Conservation (phyloP, 2,797 vertebrate genomes). For the Notoglanidium macrostoma region DNA sequence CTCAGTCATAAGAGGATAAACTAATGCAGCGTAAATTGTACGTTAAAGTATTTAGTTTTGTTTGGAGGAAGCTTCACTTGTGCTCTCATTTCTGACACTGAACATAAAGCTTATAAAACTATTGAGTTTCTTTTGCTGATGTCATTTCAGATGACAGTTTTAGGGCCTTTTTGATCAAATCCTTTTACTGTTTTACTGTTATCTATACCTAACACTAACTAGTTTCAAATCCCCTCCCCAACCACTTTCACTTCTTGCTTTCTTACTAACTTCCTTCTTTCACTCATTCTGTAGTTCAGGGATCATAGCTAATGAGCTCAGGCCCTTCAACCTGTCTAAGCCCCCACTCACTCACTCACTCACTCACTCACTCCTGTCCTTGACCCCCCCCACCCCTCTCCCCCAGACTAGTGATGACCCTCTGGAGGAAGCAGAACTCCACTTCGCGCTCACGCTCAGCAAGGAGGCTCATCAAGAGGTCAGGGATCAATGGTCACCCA, state of each 20-base stretch:
- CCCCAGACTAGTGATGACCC: conserved; percentile 71
- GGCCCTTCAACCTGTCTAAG: conserved; percentile 43
- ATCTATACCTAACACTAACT: not conserved
- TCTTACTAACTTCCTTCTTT: conserved; percentile 4
- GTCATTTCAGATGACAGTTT: conserved; percentile 27
- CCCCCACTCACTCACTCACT: conserved; percentile 24
- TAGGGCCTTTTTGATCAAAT: not conserved
- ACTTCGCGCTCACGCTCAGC: conserved; percentile 91
- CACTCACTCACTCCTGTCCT: conserved; percentile 61
- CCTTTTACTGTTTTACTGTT: not conserved
- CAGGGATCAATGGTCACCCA: conserved; percentile 74
- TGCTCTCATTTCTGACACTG: not conserved
- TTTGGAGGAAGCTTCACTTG: not conserved
- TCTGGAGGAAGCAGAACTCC: conserved; percentile 87
- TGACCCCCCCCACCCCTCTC: conserved; percentile 70
- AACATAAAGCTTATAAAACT: not conserved
- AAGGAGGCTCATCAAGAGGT: conserved; percentile 92
- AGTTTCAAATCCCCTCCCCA: conserved; percentile 18
- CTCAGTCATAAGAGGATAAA: not conserved
- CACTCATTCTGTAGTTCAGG: not conserved
- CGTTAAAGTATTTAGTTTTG: not conserved
- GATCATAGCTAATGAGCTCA: conserved; percentile 24
- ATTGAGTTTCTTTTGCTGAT: not conserved
- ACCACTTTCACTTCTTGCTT: conserved; percentile 15
- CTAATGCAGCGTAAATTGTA: not conserved